Base-by-base conservation (phyloP, 2,888 invertebrate species). In the Xanthorhoe spadicearia region DNA sequence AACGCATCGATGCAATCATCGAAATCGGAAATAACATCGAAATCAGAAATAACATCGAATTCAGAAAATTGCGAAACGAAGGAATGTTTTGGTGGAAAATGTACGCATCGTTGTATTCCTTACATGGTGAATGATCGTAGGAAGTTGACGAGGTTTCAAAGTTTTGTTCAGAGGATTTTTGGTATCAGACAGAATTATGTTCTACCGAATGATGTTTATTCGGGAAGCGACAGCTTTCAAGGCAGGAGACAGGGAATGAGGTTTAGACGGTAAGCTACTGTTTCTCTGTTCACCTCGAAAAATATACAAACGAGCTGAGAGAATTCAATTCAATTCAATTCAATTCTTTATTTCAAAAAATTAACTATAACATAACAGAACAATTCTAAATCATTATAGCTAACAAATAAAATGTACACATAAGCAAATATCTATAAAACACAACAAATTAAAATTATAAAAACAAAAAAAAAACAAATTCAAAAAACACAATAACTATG, bases 101-200 rank as follows among this genome's bases (percentile, higher is more conserved):
- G 35, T n/a, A 46, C 15, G n/a, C n/a, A n/a, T n/a, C n/a, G n/a
- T n/a, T n/a, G n/a, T n/a, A n/a, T 81, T 0, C 86, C 84, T 0
- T 85, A 81, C 62, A 61, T 82, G 19, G 38, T 78, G 5, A 81
- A 82, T 28, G 84, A 85, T 32, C 83, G 73, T 32, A 74, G 83
- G 0, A 87, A 81, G 58, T 73, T 82, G 2, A 89, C 90, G 0
- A 79, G 89, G 1, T 91, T 92, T 28, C 91, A 92, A 68, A 77
- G 78, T 4, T 92, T 92, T 54, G 73, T 92, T 0, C 86, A 89
- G 38, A 77, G 92, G 23, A 72, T 92, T 0, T 82, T 91, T 23
- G 92, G 91, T 0, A 76, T 90, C 1, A 78, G 78, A 49, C 72
- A 74, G 0, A 88, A 89, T 4, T 55, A 66, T 1, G 35, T 59